Base-by-base conservation (phyloP, 2,888 invertebrate species). In the Eupithecia exiguata region DNA sequence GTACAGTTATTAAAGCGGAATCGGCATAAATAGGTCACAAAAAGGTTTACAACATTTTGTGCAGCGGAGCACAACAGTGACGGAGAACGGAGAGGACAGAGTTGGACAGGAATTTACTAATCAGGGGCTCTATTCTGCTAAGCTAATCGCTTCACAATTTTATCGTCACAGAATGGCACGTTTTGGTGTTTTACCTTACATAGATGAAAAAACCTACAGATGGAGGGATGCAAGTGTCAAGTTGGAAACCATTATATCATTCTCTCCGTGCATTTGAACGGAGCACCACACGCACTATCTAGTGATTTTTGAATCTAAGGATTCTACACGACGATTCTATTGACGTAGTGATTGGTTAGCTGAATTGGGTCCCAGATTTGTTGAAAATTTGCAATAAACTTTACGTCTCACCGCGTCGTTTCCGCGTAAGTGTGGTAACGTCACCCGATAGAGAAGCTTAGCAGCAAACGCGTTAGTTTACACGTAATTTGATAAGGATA, bases 401-500 rank as follows among this genome's bases (percentile, higher is more conserved):
- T 3, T 5, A 5, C 16, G 16, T 43, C 1, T 43, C 5, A 5
- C 5, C 14, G 43, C 38, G 9, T 38, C 38, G 5, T 7, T 46
- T 43, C 46, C 46, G 1, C 46, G 5, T 49, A 9, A 49, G 9
- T 1, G n/a, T 1, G 53, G 53, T 7, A 53, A 53, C 53, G 53
- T 21, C 21, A 21, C 12, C 21, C 21, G 21, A 53, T 53, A 21
- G 53, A 53, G 53, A 53, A 53, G 53, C 21, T 53, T 53, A 53
- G 53, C 53, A 21, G 53, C 21, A 53, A 53, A 53, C 53, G 53
- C 53, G 53, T 53, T 53, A 21, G 53, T 53, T 21, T 5, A 53
- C 53, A 53, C 53, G 53, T 53, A 53, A 53, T 21, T 53, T 21
- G 53, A 53, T 53, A 53, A 53, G 21, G 53, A 53, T 53, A 53